These are phyloP conservation scores for Copidosoma aretas DNA, from an alignment of 2,888 invertebrate genomes.

Conservation along the genomic window DNA sequence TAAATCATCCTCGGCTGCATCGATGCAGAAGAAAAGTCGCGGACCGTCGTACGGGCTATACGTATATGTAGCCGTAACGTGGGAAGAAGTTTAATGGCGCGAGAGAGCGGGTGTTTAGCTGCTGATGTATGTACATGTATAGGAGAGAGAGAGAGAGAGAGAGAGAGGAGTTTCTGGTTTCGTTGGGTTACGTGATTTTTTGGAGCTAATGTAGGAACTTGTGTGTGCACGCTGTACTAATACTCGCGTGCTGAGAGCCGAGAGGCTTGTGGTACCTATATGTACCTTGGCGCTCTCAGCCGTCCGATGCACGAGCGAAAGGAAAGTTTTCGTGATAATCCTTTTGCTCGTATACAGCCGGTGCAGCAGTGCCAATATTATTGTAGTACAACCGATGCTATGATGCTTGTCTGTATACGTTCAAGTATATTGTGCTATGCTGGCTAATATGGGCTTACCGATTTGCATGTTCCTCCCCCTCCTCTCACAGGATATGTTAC, in stretches of 20 bases:
- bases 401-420: too few relatives aligned
- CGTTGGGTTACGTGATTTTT: conserved; percentile 39
- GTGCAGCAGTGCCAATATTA: background rate
- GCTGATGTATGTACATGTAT: background rate
- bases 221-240: too few relatives aligned
- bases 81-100: conserved; percentile 38
- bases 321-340: conserved; percentile 35
- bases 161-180: conserved; percentile 20
- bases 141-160: conserved; percentile 11
- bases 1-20: conserved; percentile 33
- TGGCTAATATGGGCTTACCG: too few relatives aligned
- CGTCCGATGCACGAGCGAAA: conserved; percentile 31
- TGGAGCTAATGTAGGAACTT: conserved; percentile 32
- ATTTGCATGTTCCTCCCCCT: too few relatives aligned
- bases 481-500: too few relatives aligned
- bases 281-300: too few relatives aligned
- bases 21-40: conserved; percentile 36
- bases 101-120: background rate
- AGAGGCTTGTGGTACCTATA: too few relatives aligned
- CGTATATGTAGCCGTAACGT: conserved; percentile 26
- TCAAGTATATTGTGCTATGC: too few relatives aligned
- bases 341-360: background rate
- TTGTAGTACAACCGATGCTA: background rate
- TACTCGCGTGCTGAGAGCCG: background rate
- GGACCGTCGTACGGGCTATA: conserved; percentile 24